These are phyloP conservation scores for Drosophila paramelanica DNA, from an alignment of 2,888 invertebrate species.

Conservation along the genomic window DNA sequence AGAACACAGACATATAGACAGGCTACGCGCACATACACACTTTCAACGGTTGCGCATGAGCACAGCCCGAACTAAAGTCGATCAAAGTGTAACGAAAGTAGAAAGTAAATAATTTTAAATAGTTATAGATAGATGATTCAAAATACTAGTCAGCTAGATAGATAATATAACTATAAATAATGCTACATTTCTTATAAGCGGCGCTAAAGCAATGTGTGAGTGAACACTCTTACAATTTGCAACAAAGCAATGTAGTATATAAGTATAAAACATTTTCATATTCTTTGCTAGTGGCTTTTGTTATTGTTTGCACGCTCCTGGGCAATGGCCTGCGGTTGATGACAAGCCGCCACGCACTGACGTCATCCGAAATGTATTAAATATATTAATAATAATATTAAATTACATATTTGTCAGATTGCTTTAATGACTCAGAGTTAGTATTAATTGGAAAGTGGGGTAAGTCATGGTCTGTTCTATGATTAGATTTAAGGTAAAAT, in stretches of 20 bases:
- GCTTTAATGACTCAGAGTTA: conserved; percentile 30
- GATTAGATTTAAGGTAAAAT: conserved; percentile 3
- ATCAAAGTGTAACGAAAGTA: conserved; percentile 55
- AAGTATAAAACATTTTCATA: conserved; percentile 5
- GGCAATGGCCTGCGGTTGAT: conserved; percentile 21
- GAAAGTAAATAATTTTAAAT: conserved; percentile 56
- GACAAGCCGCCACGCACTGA: conserved; percentile 27
- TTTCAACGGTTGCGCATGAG: conserved; percentile 45
- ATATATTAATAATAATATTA: conserved; percentile 21
- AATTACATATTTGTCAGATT: conserved; percentile 28
- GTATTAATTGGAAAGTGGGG: conserved; percentile 9
- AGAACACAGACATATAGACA: conserved; percentile 47
- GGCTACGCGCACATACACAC: conserved; percentile 34
- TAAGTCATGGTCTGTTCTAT: conserved; percentile 13
- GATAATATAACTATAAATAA: conserved; percentile 12
- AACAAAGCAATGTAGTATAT: conserved; percentile 16
- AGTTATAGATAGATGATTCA: conserved; percentile 27
- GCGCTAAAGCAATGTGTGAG: conserved; percentile 49
- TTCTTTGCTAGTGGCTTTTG: conserved; percentile 30
- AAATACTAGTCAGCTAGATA: conserved; percentile 15
- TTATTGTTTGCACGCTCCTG: conserved; percentile 32
- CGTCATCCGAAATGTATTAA: conserved; percentile 17
- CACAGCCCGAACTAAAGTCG: conserved; percentile 51
- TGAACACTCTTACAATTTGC: conserved; percentile 37
- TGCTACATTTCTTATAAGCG: conserved; percentile 41